A percentile compares a stretch with the other conserved stretches of the same genome.
Conservation (phyloP, 2,888 invertebrate genomes). For the Rotaria socialis region DNA sequence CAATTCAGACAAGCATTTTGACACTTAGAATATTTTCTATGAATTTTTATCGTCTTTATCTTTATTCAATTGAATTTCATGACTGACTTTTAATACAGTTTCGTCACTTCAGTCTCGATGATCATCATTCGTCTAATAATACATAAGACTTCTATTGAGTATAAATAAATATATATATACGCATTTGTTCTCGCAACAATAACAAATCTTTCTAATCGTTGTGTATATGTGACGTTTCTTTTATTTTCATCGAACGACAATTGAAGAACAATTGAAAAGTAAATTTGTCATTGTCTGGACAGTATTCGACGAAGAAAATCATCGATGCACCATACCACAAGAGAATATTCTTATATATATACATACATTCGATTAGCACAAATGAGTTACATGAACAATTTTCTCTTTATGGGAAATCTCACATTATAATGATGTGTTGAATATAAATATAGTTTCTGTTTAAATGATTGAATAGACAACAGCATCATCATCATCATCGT, state of each 20-base stretch:
- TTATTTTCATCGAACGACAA: neutral
- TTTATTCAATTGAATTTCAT: neutral
- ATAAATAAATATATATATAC: neutral
- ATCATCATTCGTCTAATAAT: neutral
- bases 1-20: neutral
- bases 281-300: neutral
- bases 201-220: neutral
- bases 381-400: constrained; percentile 23
- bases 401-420: neutral
- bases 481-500: neutral
- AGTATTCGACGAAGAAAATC: neutral
- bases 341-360: neutral
- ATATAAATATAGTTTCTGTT: neutral
- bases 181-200: neutral
- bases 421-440: neutral
- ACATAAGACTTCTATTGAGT: neutral
- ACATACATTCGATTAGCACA: neutral
- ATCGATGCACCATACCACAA: neutral
- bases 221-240: neutral
- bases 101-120: neutral
- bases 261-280: constrained; percentile 7
- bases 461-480: neutral
- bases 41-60: neutral
- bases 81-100: neutral
- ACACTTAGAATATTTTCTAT: neutral